These are phyloP conservation scores for Buathra laborator DNA, from an alignment of 2,888 invertebrate genomes.

Conservation along the genomic window DNA sequence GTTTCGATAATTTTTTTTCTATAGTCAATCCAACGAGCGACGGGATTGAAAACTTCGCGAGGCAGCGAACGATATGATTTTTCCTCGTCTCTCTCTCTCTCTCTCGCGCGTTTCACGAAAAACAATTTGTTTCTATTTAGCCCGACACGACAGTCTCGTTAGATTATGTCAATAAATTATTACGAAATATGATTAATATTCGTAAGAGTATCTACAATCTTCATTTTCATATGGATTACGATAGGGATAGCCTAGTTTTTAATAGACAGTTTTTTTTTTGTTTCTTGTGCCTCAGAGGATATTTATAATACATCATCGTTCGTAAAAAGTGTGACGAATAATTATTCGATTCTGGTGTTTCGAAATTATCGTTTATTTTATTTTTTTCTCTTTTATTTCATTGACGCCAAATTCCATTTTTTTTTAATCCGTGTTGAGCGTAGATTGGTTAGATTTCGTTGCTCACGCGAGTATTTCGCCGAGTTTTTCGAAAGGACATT, in stretches of 20 bases:
- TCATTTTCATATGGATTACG: slow-evolving; percentile 40
- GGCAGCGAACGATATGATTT: slow-evolving; percentile 38
- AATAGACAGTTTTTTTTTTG: slow-evolving; percentile 29
- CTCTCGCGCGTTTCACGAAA: neutral
- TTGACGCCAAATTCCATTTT: neutral
- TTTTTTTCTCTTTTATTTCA: neutral
- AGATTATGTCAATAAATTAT: slow-evolving; percentile 67
- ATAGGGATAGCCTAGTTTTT: slow-evolving; percentile 49
- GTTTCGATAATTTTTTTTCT: slow-evolving; percentile 19
- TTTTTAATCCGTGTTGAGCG: neutral
- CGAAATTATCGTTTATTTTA: slow-evolving; percentile 16
- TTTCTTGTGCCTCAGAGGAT: slow-evolving; percentile 59
- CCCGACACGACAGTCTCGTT: slow-evolving; percentile 62
- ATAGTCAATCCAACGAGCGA: slow-evolving; percentile 39
- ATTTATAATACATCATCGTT: slow-evolving; percentile 51
- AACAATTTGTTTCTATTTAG: slow-evolving; percentile 32
- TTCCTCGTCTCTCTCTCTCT: slow-evolving; percentile 36
- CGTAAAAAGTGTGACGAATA: slow-evolving; percentile 47
- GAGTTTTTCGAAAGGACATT: neutral
- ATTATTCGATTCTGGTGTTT: slow-evolving; percentile 9
- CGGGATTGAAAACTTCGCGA: slow-evolving; percentile 33
- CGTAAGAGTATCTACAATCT: slow-evolving; percentile 63
- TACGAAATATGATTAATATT: slow-evolving; percentile 65
- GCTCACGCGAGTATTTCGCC: neutral
- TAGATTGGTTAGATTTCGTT: slow-evolving; percentile 21